phyloP scores from a whole-genome alignment of 2,888 invertebrate genomes.

The Empis stercorea region DNA sequence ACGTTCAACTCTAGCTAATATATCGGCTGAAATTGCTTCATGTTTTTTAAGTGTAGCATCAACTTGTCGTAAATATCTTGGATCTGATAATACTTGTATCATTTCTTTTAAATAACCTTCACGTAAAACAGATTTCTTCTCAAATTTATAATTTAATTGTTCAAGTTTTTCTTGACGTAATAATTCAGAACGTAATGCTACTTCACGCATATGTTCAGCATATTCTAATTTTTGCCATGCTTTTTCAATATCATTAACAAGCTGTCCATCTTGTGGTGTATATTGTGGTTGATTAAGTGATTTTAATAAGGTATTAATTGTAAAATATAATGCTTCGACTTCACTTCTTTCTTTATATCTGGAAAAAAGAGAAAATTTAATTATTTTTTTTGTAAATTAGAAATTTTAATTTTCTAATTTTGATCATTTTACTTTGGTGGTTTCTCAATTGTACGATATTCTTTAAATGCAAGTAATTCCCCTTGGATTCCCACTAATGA shows the following conservation, averaged over 20 bases:
- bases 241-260: constrained; percentile 89
- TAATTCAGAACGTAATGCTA: constrained; percentile 81
- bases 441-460: constrained; percentile 93
- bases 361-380: constrained; percentile 3
- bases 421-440: constrained; percentile 93
- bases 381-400: too few species aligned
- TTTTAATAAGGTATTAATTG: constrained; percentile 91
- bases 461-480: constrained; percentile 78
- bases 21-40: constrained; percentile 95
- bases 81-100: constrained; percentile 88
- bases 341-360: constrained; percentile 94
- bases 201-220: constrained; percentile 88
- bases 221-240: constrained; percentile 88
- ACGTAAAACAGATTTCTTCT: constrained; percentile 84
- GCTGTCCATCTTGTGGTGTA: constrained; percentile 74
- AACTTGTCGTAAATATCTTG: constrained; percentile 81
- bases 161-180: constrained; percentile 85
- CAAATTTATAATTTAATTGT: constrained; percentile 90
- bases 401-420: too few species aligned
- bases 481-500: constrained; percentile 88
- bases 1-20: constrained; percentile 82
- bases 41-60: constrained; percentile 97
- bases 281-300: constrained; percentile 83
- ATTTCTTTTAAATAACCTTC: constrained; percentile 96
- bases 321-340: constrained; percentile 91